A percentile compares a stretch with the other conserved stretches of the same genome.
phyloP scores from a whole-genome alignment of 2,888 invertebrate genomes.

The Euzophera pinguis region DNA sequence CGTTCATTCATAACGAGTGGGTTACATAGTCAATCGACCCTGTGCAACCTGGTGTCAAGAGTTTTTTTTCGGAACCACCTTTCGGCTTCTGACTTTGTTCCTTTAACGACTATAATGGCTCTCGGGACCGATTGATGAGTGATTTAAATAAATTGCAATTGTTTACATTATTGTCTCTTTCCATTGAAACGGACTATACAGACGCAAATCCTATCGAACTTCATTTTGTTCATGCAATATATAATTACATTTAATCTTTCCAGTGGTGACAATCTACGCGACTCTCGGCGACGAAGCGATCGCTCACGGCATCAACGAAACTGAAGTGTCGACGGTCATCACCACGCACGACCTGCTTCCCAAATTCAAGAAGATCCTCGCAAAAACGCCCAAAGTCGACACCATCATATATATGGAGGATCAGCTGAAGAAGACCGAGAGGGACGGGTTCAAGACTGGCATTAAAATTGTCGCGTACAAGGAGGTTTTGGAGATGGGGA shows the following conservation, averaged over 20 bases:
- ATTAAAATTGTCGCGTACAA: conserved; percentile 87
- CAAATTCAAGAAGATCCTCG: conserved; percentile 90
- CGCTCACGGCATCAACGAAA: conserved; percentile 97
- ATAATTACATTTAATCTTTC: conserved; percentile 29
- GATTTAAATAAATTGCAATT: too few relatives aligned
- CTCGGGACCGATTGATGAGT: too few relatives aligned
- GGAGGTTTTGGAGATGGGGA: conserved; percentile 72
- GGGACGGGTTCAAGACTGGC: conserved; percentile 84
- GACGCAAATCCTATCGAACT: too few relatives aligned
- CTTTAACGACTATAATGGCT: too few relatives aligned
- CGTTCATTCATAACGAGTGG: too few relatives aligned
- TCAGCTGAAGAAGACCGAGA: conserved; percentile 86
- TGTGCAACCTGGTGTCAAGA: too few relatives aligned
- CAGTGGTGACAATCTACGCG: conserved; percentile 97
- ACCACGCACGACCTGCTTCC: conserved; percentile 95
- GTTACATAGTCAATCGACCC: too few relatives aligned
- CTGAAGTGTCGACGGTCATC: conserved; percentile 95
- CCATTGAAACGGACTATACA: too few relatives aligned
- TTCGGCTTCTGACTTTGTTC: too few relatives aligned
- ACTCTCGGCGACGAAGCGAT: conserved; percentile 98
- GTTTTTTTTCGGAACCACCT: too few relatives aligned
- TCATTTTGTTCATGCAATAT: too few relatives aligned
- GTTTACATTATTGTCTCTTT: too few relatives aligned
- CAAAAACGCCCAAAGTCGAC: conserved; percentile 85
- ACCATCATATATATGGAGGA: conserved; percentile 94